phyloP scores from a whole-genome alignment of 2,797 vertebrate species.

The Spea hammondii region DNA sequence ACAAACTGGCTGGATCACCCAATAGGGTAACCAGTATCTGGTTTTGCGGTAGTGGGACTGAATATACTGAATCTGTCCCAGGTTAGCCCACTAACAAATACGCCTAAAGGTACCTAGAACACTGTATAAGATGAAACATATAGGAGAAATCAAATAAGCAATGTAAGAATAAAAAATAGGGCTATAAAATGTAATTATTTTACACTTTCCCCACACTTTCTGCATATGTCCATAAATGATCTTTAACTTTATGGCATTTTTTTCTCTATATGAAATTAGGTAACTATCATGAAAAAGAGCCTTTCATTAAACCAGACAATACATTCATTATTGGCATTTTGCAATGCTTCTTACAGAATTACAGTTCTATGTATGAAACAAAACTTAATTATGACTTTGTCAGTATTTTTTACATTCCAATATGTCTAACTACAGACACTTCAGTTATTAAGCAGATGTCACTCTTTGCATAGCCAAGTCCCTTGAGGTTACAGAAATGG shows the following conservation, averaged over 20 bases:
- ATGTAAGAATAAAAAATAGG: not conserved
- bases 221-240: not conserved
- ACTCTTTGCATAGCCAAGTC: slow-evolving; percentile 60
- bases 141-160: not conserved
- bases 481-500: slow-evolving; percentile 65
- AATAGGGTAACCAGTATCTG: too few relatives aligned
- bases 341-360: slow-evolving; percentile 64
- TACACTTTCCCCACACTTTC: not conserved
- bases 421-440: slow-evolving; percentile 63
- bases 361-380: slow-evolving; percentile 66
- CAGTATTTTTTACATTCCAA: slow-evolving; percentile 57
- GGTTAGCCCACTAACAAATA: too few relatives aligned
- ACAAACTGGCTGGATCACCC: too few relatives aligned
- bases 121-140: not conserved
- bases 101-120: too few relatives aligned
- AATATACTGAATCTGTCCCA: too few relatives aligned
- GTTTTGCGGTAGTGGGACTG: too few relatives aligned
- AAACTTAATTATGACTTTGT: slow-evolving; percentile 67
- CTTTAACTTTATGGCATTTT: not conserved
- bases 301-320: not conserved
- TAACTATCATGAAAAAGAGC: not conserved
- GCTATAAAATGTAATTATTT: slow-evolving; percentile 4
- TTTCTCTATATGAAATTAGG: slow-evolving; percentile 33
- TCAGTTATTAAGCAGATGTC: slow-evolving; percentile 65
- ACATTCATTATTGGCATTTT: slow-evolving; percentile 57